These are phyloP conservation scores for Panonychus citri DNA, from an alignment of 1,140 invertebrate species.

Conservation along the genomic window DNA sequence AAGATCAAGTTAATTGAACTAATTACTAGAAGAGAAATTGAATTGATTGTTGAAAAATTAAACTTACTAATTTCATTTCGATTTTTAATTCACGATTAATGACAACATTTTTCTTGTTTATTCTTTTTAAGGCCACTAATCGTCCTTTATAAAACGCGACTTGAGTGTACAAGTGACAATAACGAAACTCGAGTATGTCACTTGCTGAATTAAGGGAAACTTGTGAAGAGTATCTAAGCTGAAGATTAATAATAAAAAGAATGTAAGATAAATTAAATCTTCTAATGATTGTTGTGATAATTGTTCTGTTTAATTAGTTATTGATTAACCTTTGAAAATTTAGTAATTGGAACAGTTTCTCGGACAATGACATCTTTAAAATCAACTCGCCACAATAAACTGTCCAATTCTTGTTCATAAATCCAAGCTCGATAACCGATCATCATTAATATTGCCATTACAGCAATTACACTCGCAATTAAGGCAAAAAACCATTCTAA, in stretches of 20 bases:
- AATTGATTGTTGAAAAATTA: neutral
- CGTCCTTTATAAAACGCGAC: slow-evolving; percentile 68
- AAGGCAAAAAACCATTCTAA: neutral
- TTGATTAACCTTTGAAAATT: slow-evolving; percentile 3
- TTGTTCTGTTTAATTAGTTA: slow-evolving; percentile 1
- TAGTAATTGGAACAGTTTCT: slow-evolving; percentile 10
- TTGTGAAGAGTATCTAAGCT: slow-evolving; percentile 24
- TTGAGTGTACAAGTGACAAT: slow-evolving; percentile 60
- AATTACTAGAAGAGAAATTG: neutral
- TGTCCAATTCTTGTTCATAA: slow-evolving; percentile 83
- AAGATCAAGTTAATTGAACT: too few species aligned
- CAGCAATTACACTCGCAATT: neutral
- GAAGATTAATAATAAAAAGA: neutral
- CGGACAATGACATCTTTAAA: slow-evolving; percentile 50
- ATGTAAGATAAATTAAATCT: neutral
- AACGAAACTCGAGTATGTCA: slow-evolving; percentile 48
- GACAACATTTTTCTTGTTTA: slow-evolving; percentile 62
- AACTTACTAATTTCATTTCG: slow-evolving; percentile 61
- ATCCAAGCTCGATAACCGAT: slow-evolving; percentile 48
- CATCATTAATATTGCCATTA: slow-evolving; percentile 1
- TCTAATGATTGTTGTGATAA: neutral
- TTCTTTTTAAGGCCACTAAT: slow-evolving; percentile 59
- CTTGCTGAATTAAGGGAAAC: slow-evolving; percentile 62
- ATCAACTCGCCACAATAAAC: slow-evolving; percentile 82
- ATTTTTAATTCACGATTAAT: slow-evolving; percentile 77